Base-by-base conservation (phyloP, 2,888 invertebrate genomes). In the Ditylenchus weischeri region DNA sequence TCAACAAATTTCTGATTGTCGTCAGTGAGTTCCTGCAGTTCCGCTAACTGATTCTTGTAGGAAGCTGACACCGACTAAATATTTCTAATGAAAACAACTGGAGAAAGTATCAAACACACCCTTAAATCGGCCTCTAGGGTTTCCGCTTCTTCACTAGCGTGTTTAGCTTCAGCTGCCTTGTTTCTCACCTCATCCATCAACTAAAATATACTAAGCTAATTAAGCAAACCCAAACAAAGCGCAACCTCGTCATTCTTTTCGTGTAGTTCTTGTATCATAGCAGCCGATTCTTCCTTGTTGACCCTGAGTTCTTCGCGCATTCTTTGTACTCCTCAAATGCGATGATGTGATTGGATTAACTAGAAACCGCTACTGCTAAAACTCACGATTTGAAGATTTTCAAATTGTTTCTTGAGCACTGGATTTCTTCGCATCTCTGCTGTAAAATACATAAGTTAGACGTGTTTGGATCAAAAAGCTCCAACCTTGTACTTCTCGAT, bases 71-170 rank as follows among this genome's bases (percentile, higher is more conserved):
- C 11, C 11, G 43, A 43, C 43, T 43, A 43, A 43, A 43, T 43
- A 43, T 43, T 43, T 43, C 3, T 6, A 43, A 15, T 13, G 15
- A 15, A 43, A 43, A 43, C 15, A 43, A 43, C 43, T 15, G 15
- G 13, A 43, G 15, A 43, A 43, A 43, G 8, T 43, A 13, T 43
- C 11, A 43, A 15, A 15, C 43, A 10, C 5, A 54, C 54, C n/a
- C 29, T 54, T 1, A 54, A 18, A 54, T 54, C 29, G 10, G 23
- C 54, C 29, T 54, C 54, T 29, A 54, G 29, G 21, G 54, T 54
- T 54, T 54, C 54, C 13, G 29, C 54, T 23, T 54, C 54, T 29
- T 54, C 54, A 54, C 29, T 54, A 13, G 54, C 54, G 29, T 23
- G 21, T 18, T n/a, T 54, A 11, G 54, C 54, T 54, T 54, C 54